Conservation (phyloP, 35 echinoderm and acorn worm genomes). For the Amphiura filiformis region DNA sequence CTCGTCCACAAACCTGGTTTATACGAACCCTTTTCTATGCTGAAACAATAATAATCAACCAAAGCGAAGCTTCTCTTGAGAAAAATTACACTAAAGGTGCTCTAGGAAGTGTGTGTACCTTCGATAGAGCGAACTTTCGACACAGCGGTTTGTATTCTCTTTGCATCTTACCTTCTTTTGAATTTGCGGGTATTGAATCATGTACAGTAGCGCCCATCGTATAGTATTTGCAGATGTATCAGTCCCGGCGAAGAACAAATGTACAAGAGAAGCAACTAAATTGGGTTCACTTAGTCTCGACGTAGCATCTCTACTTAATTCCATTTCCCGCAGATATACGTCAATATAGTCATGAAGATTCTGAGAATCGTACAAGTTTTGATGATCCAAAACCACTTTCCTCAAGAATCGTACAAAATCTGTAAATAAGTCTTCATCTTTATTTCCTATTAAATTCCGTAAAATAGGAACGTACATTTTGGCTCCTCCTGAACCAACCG, state of each 20-base stretch:
- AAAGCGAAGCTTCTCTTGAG: too few species aligned
- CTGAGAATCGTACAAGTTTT: background rate
- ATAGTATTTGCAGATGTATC: conserved; percentile 76
- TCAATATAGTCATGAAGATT: conserved; percentile 51
- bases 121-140: too few species aligned
- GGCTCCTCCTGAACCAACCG: conserved; percentile 20
- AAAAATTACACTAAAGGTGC: too few species aligned
- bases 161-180: conserved; percentile 30
- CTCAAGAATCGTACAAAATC: conserved; percentile 19
- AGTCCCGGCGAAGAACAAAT: conserved; percentile 66
- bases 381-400: conserved; percentile 14
- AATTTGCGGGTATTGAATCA: conserved; percentile 45
- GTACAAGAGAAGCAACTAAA: conserved; percentile 39
- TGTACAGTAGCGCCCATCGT: conserved; percentile 54
- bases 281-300: conserved; percentile 38
- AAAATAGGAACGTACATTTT: conserved; percentile 23
- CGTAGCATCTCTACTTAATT: background rate
- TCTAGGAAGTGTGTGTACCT: too few species aligned
- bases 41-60: too few species aligned
- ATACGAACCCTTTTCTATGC: too few species aligned
- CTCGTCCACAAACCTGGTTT: too few species aligned
- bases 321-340: conserved; percentile 53
- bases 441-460: background rate
- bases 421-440: background rate
- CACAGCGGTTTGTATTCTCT: too few species aligned